These are phyloP conservation scores for Platorchestia sp. DNA, from an alignment of 1,140 invertebrate genomes.

Conservation along the genomic window DNA sequence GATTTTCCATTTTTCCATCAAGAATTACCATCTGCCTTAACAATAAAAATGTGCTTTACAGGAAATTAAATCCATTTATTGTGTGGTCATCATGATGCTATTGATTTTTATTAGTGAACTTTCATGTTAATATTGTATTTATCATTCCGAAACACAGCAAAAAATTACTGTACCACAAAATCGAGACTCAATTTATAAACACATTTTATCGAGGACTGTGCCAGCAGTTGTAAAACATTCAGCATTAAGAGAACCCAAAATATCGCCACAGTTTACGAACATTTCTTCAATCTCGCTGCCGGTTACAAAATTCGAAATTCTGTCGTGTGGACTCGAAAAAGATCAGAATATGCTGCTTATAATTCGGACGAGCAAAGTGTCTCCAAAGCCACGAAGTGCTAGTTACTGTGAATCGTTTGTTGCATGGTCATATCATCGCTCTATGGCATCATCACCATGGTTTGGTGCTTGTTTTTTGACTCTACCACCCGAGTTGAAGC, in stretches of 20 bases:
- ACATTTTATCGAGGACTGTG: neutral
- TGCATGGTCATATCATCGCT: neutral
- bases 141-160: no score
- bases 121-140: neutral
- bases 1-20: neutral
- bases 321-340: neutral
- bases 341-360: neutral
- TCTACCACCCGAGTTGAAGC: neutral
- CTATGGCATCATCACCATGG: neutral
- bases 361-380: neutral
- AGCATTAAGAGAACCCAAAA: neutral
- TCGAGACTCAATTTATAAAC: neutral
- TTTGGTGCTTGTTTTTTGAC: neutral
- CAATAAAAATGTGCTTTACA: neutral
- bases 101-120: neutral
- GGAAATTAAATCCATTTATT: neutral
- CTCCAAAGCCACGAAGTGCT: neutral
- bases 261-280: neutral
- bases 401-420: neutral
- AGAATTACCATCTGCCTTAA: neutral
- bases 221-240: neutral
- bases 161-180: neutral
- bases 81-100: neutral
- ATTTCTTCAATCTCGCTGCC: neutral
- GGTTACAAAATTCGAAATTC: neutral